Percentiles rank a stretch among this genome's conserved stretches.
These are phyloP conservation scores for Drosophila melanosoma DNA, from an alignment of 2,888 invertebrate genomes.

Conservation along the genomic window DNA sequence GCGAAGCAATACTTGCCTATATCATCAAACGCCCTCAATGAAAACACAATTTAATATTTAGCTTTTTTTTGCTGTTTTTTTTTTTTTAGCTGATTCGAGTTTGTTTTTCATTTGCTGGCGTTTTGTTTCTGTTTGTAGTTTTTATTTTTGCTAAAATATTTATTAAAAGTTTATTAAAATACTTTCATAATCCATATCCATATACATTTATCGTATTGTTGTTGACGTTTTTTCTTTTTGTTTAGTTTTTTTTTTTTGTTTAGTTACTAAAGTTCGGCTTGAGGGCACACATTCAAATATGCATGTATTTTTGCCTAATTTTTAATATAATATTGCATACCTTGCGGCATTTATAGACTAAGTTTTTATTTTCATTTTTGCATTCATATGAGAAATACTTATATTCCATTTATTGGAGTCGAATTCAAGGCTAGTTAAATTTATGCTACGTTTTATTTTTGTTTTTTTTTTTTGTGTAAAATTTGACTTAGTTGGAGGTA, in stretches of 20 bases:
- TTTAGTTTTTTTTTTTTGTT: not conserved
- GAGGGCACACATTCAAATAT: conserved; percentile 20
- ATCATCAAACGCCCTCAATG: conserved; percentile 1
- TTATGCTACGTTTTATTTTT: conserved; percentile 58
- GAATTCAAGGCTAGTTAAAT: conserved; percentile 77
- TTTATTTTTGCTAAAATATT: conserved; percentile 79
- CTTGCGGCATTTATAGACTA: conserved; percentile 77
- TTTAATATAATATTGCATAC: conserved; percentile 76
- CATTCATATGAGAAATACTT: conserved; percentile 32
- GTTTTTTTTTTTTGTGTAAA: conserved; percentile 45
- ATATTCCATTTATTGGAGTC: conserved; percentile 61
- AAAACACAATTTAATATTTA: conserved; percentile 37
- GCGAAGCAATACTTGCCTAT: conserved; percentile 9
- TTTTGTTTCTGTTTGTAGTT: conserved; percentile 22
- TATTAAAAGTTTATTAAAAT: conserved; percentile 80
- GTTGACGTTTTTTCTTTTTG: conserved; percentile 5
- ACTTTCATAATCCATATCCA: conserved; percentile 73
- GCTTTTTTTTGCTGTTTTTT: conserved; percentile 3
- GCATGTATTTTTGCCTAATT: conserved; percentile 44
- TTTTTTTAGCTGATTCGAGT: conserved; percentile 31
- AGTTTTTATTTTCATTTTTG: conserved; percentile 36
- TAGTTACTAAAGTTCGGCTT: conserved; percentile 28
- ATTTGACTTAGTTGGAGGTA: conserved; percentile 71
- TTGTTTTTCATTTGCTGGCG: conserved; percentile 38
- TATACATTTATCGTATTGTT: conserved; percentile 67